Percentiles rank a stretch among this genome's conserved stretches.
Conservation (phyloP, 1,140 invertebrate species). For the Berghia stephanieae region DNA sequence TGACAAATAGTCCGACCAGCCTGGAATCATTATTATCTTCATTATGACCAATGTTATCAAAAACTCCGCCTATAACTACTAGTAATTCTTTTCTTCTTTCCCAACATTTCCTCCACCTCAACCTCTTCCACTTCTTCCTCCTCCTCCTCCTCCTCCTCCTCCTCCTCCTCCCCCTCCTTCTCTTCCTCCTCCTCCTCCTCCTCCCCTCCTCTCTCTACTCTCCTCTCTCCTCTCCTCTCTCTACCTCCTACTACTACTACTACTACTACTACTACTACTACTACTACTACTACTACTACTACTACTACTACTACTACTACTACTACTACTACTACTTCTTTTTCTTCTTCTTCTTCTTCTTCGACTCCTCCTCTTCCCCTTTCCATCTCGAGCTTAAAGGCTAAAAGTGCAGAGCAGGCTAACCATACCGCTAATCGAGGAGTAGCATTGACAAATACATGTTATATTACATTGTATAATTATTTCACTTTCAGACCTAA, state of each 20-base stretch:
- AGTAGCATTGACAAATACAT: background rate
- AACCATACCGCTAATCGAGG: background rate
- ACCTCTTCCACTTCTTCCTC: background rate
- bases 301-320: constrained; percentile 66
- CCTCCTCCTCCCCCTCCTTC: background rate
- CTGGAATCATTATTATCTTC: too few species aligned
- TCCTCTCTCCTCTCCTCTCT: background rate
- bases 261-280: constrained; percentile 68
- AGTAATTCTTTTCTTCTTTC: too few species aligned
- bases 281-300: constrained; percentile 35
- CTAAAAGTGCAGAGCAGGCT: background rate
- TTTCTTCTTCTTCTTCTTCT: background rate
- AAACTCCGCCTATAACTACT: too few species aligned
- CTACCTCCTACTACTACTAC: constrained; percentile 44
- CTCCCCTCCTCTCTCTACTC: background rate
- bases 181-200: background rate
- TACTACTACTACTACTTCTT: constrained; percentile 61
- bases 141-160: background rate
- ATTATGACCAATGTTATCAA: too few species aligned
- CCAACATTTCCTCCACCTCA: too few species aligned
- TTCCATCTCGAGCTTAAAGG: background rate
- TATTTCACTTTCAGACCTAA: background rate
- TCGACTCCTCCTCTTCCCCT: background rate
- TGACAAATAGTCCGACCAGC: constrained; percentile 75
- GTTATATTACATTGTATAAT: background rate